These are phyloP conservation scores for Thomomys bottae DNA, from an alignment of 2,113 vertebrate species.

Conservation along the genomic window DNA sequence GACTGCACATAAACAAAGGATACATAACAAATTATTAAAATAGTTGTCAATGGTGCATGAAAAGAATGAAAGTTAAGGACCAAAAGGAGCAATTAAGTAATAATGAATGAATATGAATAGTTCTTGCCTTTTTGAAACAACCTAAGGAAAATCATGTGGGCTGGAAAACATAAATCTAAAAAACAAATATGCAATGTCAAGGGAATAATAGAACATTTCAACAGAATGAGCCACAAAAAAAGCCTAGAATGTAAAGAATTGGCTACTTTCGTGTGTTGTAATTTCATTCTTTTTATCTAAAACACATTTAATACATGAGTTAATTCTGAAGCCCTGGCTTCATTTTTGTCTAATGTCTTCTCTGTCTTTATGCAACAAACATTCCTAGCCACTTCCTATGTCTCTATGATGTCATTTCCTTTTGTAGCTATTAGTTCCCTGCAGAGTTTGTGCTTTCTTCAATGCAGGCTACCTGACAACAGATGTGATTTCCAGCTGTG, in stretches of 20 bases:
- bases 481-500: constrained; percentile 89
- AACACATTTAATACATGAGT: not conserved
- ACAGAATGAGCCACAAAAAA: not conserved
- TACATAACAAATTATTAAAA: not conserved
- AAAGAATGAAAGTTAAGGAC: not conserved
- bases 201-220: not conserved
- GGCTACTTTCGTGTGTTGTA: constrained; percentile 1
- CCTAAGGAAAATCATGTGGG: not conserved
- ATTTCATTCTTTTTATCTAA: constrained; percentile 24
- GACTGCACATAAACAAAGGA: not conserved
- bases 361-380: not conserved
- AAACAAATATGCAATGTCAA: not conserved
- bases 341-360: not conserved
- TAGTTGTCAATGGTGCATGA: not conserved
- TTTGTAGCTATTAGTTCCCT: constrained; percentile 60
- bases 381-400: not conserved
- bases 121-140: not conserved
- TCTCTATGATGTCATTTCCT: constrained; percentile 78
- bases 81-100: not conserved
- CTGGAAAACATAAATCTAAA: not conserved
- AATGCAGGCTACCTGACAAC: constrained; percentile 69
- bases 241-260: not conserved
- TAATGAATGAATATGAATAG: not conserved
- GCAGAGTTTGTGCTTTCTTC: constrained; percentile 64
- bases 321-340: not conserved